Percentiles rank a stretch among this genome's conserved stretches.
Evolutionary conservation across 2,797 vertebrate species (phyloP).

Genomic region (Hozukius guyotensis): DNA sequence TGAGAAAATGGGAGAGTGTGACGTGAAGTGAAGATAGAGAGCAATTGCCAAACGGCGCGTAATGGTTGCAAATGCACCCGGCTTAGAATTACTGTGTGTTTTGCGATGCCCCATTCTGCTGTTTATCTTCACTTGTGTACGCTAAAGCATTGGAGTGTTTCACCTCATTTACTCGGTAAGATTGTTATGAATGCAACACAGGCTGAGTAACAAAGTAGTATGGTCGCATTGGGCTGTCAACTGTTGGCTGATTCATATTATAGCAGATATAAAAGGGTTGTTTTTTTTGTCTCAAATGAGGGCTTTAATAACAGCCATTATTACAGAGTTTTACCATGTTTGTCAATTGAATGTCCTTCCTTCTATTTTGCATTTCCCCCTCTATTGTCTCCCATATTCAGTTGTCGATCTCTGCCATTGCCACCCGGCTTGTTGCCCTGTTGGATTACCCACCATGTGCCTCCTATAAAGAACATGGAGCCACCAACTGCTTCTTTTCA

Average conservation of each 20-base stretch:
- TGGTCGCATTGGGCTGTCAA: not conserved
- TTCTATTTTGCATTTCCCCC: not conserved
- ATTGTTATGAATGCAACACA: slow-evolving; percentile 4
- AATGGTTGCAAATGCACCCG: slow-evolving; percentile 17
- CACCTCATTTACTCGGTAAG: not conserved
- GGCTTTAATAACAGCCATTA: not conserved
- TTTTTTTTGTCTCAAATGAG: not conserved
- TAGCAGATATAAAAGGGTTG: not conserved
- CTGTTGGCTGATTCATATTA: not conserved
- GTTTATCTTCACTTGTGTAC: slow-evolving; percentile 12
- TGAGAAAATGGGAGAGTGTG: slow-evolving; percentile 6
- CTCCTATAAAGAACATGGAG: not conserved
- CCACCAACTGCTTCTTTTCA: not conserved
- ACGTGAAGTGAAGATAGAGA: slow-evolving; percentile 9
- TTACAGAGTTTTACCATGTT: not conserved
- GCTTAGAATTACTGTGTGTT: slow-evolving; percentile 6
- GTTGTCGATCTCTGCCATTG: not conserved
- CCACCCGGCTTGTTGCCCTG: not conserved
- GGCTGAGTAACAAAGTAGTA: not conserved
- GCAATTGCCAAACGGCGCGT: slow-evolving; percentile 4
- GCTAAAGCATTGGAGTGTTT: not conserved
- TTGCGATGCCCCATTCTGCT: slow-evolving; percentile 15
- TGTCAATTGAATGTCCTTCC: not conserved
- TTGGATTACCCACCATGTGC: not conserved
- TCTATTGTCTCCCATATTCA: not conserved